Percentiles rank a stretch among this genome's conserved stretches.
Conservation (phyloP, 2,888 invertebrate genomes). For the Drosophila mercatorum region DNA sequence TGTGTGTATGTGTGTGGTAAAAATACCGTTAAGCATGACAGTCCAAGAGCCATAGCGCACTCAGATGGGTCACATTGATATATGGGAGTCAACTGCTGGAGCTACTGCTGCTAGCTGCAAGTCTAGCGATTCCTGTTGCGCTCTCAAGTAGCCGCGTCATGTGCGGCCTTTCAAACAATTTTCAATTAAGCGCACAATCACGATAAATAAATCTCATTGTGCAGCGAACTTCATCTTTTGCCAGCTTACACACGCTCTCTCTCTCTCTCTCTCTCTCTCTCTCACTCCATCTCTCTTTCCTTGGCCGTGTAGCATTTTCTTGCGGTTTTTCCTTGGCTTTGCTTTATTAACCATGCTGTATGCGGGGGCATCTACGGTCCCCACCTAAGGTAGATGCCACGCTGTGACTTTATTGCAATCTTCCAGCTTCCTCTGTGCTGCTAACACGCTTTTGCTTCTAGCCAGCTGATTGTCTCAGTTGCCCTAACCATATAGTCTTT, state of each 20-base stretch:
- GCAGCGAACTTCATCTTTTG: conserved; percentile 60
- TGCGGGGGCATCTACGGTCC: conserved; percentile 23
- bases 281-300: background rate
- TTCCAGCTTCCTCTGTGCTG: conserved; percentile 50
- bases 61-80: conserved; percentile 66
- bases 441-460: conserved; percentile 79
- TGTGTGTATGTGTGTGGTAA: conserved; percentile 23
- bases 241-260: conserved; percentile 11
- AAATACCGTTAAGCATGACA: conserved; percentile 59
- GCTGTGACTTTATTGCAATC: conserved; percentile 63
- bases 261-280: background rate
- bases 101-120: conserved; percentile 8
- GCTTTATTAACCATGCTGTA: conserved; percentile 14
- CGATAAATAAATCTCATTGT: conserved; percentile 80
- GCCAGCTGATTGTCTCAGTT: conserved; percentile 38
- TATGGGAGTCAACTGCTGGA: conserved; percentile 34
- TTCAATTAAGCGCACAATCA: conserved; percentile 79
- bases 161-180: conserved; percentile 71
- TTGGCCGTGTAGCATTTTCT: conserved; percentile 42
- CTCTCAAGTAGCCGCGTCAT: conserved; percentile 55
- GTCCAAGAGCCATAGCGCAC: conserved; percentile 18
- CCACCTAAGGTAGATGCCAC: conserved; percentile 59
- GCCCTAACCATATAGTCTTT: conserved; percentile 7
- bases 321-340: conserved; percentile 49
- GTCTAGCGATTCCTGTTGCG: conserved; percentile 64